Evolutionary conservation across 2,888 invertebrate genomes (phyloP), one percentile per base, ranked within the genome.

Genomic region (Diplolepis rosae): DNA sequence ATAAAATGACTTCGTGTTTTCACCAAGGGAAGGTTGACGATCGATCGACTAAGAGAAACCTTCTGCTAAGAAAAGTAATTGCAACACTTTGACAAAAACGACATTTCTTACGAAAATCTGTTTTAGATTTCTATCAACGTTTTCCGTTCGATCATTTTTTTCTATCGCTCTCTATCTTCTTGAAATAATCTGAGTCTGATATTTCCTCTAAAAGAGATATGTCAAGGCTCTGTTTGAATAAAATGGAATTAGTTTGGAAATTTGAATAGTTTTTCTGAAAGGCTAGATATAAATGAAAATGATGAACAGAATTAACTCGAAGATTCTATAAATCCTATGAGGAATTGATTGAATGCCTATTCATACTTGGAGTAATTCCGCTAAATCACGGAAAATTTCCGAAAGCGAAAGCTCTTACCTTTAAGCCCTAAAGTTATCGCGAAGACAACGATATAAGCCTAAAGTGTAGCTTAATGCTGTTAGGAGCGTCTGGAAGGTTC

Each of bases 401-500:
- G 22, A 39, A 39, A 61, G 39, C 18, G 2, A 13, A n/a, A 35
- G 61, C 13, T 11, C 22, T 24, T 7, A n/a, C n/a, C 24, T 61
- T 54, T 61, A n/a, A 56, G 56, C 56, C 56, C 24, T 61, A 35
- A 39, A 61, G 56, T 35, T 35, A n/a, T 35, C 39, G 27, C n/a
- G n/a, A 13, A 61, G 70, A 68, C 73, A 67, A 74, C 71, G 78
- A 75, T 77, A 79, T 72, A 77, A 79, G 79, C 78, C 80, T 79
- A 84, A 84, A 85, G 80, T 83, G 81, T 78, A 76, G 75, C 79
- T 79, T 85, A 85, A 85, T 77, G 77, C 80, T 75, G 78, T 85
- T 85, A 85, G 79, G 76, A 78, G 77, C 80, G 85, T 85, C 84
- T 85, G 83, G 82, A 78, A 80, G 85, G 82, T 83, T 84, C 81